These are phyloP conservation scores for Trachelus tabidus DNA, from an alignment of 2,888 invertebrate genomes.

Conservation along the genomic window DNA sequence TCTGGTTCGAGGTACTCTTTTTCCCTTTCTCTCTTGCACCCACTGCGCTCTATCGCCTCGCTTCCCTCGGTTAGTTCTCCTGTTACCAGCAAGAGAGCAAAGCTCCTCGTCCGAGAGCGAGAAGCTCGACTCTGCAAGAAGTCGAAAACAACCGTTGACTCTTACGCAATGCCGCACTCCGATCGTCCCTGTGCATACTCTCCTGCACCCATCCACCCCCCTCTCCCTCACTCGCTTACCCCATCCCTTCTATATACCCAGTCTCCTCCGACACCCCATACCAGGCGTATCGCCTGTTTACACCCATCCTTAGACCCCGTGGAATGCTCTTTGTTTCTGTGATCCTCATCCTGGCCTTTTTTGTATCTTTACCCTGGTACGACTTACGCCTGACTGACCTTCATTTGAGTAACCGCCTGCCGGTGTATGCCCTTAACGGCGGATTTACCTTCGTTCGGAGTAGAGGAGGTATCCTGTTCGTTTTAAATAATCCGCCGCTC, in stretches of 20 bases:
- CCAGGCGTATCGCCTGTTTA: neutral
- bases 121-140: conserved; percentile 12
- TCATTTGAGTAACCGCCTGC: neutral
- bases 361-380: neutral
- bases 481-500: neutral
- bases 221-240: no score
- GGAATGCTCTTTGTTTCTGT: conserved; percentile 58
- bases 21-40: neutral
- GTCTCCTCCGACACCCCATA: neutral
- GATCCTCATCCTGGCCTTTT: neutral
- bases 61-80: neutral
- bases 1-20: neutral
- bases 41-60: neutral
- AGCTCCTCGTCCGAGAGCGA: neutral
- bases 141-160: conserved; percentile 57
- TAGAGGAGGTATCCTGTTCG: neutral
- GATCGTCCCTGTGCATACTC: neutral
- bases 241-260: neutral
- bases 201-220: neutral
- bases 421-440: neutral
- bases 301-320: conserved; percentile 39
- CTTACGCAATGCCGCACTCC: conserved; percentile 43
- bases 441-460: neutral
- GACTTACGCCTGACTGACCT: neutral
- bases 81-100: neutral